Evolutionary conservation across 2,113 vertebrate genomes (phyloP), one percentile per base, ranked within the genome.

Genomic region (Limanda limanda): DNA sequence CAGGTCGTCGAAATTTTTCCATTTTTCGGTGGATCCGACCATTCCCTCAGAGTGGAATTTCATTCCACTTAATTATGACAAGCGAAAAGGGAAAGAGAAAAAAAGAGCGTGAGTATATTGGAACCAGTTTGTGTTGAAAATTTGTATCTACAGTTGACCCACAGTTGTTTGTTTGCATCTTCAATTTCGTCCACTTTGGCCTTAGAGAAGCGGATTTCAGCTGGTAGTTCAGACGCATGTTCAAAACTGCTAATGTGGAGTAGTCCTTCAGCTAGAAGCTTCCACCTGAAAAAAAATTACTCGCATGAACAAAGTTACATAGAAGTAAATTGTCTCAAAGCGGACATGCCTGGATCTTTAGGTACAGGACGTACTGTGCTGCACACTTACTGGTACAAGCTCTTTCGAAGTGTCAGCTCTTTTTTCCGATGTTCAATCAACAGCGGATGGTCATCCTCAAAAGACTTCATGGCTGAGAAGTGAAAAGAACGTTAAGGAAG

Each of bases 361-460:
- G 14, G 14, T 13, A 0, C 3, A 8, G 9, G 2, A 13, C 60
- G 6, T 25, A 5, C 4, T 24, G 40, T 4, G 18, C 27, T 35
- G 10, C 23, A 57, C 40, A 79, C 91, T 68, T 75, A 93, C 92
- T 83, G 66, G 81, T 90, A 92, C 2, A 72, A 21, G n/a, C 31
- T 62, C 37, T 79, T 84, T 20, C 59, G 81, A 3, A 27, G 23
- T 1, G 2, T 17, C 13, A 91, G 27, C 67, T 92, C 91, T 3
- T 71, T 80, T 52, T 71, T 66, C 7, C 92, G 71, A 20, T 91
- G 88, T 0, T 88, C 60, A 20, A 63, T 62, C 74, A 90, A 20
- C 51, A 84, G 20, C 0, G 79, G 71, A 21, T 86, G 70, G 1
- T 84, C 78, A 0, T 93, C 92, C 52, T 93, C 89, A 67, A 59